These are phyloP conservation scores for Sylvilagus bachmani DNA, from an alignment of 2,113 vertebrate genomes.

Conservation along the genomic window DNA sequence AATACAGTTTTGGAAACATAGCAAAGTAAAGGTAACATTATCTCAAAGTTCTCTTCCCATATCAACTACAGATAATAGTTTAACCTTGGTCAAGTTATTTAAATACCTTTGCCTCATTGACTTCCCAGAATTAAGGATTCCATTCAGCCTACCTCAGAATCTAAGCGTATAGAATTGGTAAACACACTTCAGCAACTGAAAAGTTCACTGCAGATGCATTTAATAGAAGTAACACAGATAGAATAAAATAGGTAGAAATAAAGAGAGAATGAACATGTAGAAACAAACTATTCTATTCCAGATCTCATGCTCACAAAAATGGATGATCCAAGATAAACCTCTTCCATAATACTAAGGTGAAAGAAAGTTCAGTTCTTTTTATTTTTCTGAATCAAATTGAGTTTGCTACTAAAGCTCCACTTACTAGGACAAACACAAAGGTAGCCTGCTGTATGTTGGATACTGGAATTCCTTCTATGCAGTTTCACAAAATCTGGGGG, in stretches of 20 bases:
- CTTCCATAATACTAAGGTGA: neutral
- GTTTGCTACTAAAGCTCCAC: neutral
- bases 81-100: conserved; percentile 9
- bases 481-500: neutral
- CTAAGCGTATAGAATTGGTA: neutral
- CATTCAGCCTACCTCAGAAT: neutral
- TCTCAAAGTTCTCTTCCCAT: neutral
- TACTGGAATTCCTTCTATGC: neutral
- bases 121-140: conserved; percentile 1
- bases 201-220: neutral
- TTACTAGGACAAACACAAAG: neutral
- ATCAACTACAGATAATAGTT: neutral
- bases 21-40: neutral
- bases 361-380: conserved; percentile 19
- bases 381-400: conserved; percentile 36
- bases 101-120: neutral
- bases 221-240: neutral
- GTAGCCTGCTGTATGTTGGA: neutral
- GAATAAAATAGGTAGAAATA: conserved; percentile 16
- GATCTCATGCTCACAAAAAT: conserved; percentile 39
- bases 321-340: neutral
- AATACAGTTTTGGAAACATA: neutral
- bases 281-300: neutral
- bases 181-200: neutral
- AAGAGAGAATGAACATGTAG: neutral